Conservation (phyloP, 2,797 vertebrate genomes). For the Micromesistius poutassou region DNA sequence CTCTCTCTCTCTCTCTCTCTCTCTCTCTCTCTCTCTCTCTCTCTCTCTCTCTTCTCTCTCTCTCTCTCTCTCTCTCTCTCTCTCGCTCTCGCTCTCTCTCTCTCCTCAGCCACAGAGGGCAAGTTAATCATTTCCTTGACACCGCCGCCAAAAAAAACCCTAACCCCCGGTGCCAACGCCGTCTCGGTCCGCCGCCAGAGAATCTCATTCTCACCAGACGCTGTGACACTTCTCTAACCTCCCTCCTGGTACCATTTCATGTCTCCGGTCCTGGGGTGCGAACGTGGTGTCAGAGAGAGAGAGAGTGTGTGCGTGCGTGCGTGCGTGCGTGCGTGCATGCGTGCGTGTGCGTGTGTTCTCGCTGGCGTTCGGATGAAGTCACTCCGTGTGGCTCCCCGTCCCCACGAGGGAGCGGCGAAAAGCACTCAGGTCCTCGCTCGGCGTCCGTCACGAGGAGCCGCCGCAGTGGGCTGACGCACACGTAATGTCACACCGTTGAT, state of each 20-base stretch:
- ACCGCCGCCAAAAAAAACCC: slow-evolving; percentile 23
- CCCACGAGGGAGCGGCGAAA: too few species aligned
- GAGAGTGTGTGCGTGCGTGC: too few species aligned
- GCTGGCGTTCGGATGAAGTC: too few species aligned
- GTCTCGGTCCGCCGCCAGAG: slow-evolving; percentile 4
- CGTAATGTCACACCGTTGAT: too few species aligned
- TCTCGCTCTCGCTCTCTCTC: slow-evolving; percentile 26
- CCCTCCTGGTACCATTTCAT: slow-evolving; percentile 28
- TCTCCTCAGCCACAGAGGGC: slow-evolving; percentile 34
- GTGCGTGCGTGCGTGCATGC: too few species aligned
- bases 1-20: slow-evolving; percentile 20
- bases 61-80: slow-evolving; percentile 22
- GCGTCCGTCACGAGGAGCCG: too few species aligned
- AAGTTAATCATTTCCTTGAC: slow-evolving; percentile 28
- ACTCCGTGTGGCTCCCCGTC: too few species aligned
- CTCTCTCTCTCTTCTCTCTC: slow-evolving; percentile 20
- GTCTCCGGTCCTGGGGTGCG: slow-evolving; percentile 23
- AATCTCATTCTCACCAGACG: slow-evolving; percentile 11
- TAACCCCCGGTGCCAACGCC: slow-evolving; percentile 22
- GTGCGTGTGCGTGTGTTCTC: too few species aligned
- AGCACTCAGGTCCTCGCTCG: too few species aligned
- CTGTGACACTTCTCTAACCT: slow-evolving; percentile 31
- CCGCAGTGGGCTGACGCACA: too few species aligned
- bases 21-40: slow-evolving; percentile 23
- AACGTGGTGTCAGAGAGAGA: slow-evolving; percentile 8